Base-by-base conservation (phyloP, 2,797 vertebrate genomes). In the Tragelaphus oryx region DNA sequence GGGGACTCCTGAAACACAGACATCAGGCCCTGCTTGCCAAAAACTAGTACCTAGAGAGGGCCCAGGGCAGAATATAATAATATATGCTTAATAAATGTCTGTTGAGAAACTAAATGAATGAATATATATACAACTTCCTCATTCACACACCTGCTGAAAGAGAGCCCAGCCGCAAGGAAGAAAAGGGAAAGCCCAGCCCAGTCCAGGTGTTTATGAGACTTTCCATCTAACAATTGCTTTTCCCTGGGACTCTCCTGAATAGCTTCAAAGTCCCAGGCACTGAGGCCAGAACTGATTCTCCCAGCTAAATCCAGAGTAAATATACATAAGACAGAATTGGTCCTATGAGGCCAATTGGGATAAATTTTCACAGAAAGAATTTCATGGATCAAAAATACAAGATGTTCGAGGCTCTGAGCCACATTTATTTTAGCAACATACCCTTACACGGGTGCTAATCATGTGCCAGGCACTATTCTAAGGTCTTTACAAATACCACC, bases 261-360 rank as follows among this genome's bases (percentile, higher is more conserved):
- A 76, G 52, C 28, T 44, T 12, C 8, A 33, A 52, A 10, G 20
- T n/a, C 37, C 26, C 13, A 24, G 37, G 57, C 41, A 52, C 65
- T 52, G 3, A 11, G 24, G 4, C 30, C 26, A 79, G 59, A 55
- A 10, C 24, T 28, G 18, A 22, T 74, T 92, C 80, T 93, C 55
- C 33, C 50, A 55, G 75, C 52, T 91, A 59, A 93, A 93, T 87
- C 82, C 83, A 74, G 22, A 90, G 37, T 54, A 74, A 95, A 95
- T 46, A 86, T 3, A 46, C 37, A 14, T 30, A 55, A 60, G 60
- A 81, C 59, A 78, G 71, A 94, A 37, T 7, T 18, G 54, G 55
- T n/a, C 85, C 68, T 62, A 28, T 2, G 55, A 89, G 75, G 75
- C 57, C 26, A 94, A 55, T 11, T 17, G 44, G 54, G 76, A 20